phyloP scores from a whole-genome alignment of 1,140 invertebrate genomes.

The Lepidurus apus region DNA sequence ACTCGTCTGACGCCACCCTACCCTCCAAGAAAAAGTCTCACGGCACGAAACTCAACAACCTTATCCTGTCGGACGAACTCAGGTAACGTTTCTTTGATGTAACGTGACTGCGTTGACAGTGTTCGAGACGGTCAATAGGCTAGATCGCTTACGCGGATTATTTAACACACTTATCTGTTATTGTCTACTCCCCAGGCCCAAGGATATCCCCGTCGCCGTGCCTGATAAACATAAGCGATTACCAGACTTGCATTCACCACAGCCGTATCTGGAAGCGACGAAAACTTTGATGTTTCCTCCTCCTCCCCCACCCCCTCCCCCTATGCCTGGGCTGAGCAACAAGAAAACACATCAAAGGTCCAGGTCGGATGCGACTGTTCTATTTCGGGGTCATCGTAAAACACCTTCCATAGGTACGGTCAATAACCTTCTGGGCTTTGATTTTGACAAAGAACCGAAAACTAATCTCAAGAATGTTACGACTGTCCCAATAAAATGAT shows the following conservation, averaged over 20 bases:
- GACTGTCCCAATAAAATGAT: slow-evolving; percentile 36
- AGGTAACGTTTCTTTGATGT: slow-evolving; percentile 46
- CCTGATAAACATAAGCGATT: background rate
- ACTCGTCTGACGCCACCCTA: slow-evolving; percentile 64
- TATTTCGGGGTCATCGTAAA: slow-evolving; percentile 44
- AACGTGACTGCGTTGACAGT: background rate
- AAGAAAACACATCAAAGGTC: slow-evolving; percentile 78
- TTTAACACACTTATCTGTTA: background rate
- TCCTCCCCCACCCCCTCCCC: background rate
- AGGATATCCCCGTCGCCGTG: background rate
- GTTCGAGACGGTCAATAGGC: background rate
- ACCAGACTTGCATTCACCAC: background rate
- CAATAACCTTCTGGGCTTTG: background rate
- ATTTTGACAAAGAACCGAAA: background rate
- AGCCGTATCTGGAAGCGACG: background rate
- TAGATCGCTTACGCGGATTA: background rate
- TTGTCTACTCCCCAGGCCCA: background rate
- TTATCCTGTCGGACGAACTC: slow-evolving; percentile 81
- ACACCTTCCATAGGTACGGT: slow-evolving; percentile 39
- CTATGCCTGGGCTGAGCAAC: slow-evolving; percentile 33
- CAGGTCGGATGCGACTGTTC: slow-evolving; percentile 80
- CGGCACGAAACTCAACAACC: slow-evolving; percentile 77
- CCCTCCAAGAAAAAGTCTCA: slow-evolving; percentile 75
- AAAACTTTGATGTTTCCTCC: background rate
- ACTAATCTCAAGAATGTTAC: background rate